phyloP scores from a whole-genome alignment of 2,113 vertebrate genomes.

The Etia nguti region DNA sequence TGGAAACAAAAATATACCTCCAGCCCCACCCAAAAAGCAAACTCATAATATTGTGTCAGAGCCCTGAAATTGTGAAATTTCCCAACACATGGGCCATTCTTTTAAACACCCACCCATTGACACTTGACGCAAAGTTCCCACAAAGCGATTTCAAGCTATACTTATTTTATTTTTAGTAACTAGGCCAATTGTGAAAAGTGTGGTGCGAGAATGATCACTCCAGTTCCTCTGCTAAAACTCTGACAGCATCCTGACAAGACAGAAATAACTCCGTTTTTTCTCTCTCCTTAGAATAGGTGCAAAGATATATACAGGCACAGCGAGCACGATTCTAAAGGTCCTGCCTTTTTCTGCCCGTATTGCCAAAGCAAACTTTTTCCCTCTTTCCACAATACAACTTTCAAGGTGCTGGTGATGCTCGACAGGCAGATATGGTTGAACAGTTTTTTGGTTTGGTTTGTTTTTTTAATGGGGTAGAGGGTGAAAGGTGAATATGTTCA shows the following conservation, averaged over 20 bases:
- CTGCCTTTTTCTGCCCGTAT: neutral
- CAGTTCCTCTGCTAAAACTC: neutral
- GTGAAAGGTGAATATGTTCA: slow-evolving; percentile 7
- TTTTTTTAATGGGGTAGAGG: neutral
- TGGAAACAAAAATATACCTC: slow-evolving; percentile 62
- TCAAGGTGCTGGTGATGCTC: neutral
- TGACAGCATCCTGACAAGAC: slow-evolving; percentile 12
- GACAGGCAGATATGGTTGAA: neutral
- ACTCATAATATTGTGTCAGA: slow-evolving; percentile 37
- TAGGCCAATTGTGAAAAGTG: slow-evolving; percentile 38
- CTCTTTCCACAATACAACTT: neutral
- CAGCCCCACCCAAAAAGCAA: slow-evolving; percentile 32
- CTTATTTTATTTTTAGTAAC: slow-evolving; percentile 42
- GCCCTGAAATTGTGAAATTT: slow-evolving; percentile 37
- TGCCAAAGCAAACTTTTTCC: neutral
- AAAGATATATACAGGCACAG: slow-evolving; percentile 5
- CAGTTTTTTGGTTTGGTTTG: neutral
- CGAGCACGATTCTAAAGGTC: neutral
- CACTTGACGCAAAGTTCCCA: neutral
- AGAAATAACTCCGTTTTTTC: slow-evolving; percentile 25
- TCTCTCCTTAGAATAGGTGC: slow-evolving; percentile 36
- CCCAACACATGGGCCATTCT: neutral
- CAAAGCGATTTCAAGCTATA: neutral
- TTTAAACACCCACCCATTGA: neutral
- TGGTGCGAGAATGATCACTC: slow-evolving; percentile 31